Base-by-base conservation (phyloP, 2,888 invertebrate species). In the Eupithecia tripunctaria region DNA sequence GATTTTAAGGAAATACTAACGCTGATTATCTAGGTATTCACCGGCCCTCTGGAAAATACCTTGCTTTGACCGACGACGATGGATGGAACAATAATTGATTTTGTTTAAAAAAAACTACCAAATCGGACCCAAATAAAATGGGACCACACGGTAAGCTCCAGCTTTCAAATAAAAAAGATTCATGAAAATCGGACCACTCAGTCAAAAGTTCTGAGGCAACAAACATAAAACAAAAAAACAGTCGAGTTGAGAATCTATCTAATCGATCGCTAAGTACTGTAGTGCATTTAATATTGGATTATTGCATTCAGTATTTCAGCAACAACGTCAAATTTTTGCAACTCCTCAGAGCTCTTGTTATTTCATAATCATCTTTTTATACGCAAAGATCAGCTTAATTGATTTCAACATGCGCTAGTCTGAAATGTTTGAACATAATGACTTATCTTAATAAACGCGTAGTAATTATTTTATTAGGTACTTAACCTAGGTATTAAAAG, bases 401-500 rank as follows among this genome's bases (percentile, higher is more conserved):
- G 75, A 72, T 79, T 79, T 78, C 73, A 68, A 70, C 73, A 75
- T 70, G 62, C 47, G n/a, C 8, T 67, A 64, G 60, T 67, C n/a
- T 15, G 67, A 15, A 29, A 59, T 27, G 15, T 25, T 29, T 10
- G 29, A 60, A 60, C 29, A 60, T 60, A 25, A 56, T 56, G 56
- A 56, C 56, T 51, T 12, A 12, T 12, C 56, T 14, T 12, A 56
- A 51, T 51, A 21, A 51, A 51, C n/a, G 21, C 8, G 47, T 51
- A 25, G 25, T 25, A 56, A 56, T 56, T 56, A 25, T 56, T 56
- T 56, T 56, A 56, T 25, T 56, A 56, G 25, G n/a, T 51, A 51
- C 51, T 25, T 56, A 56, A 56, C 56, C 14, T 25, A 25, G 21
- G 38, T 38, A 14, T 43, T 51, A 51, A 60, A 87, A 78, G 86